Evolutionary conservation across 2,797 vertebrate species (phyloP), one percentile per base, ranked within the genome.

Genomic region (Rhodeus uyekii): DNA sequence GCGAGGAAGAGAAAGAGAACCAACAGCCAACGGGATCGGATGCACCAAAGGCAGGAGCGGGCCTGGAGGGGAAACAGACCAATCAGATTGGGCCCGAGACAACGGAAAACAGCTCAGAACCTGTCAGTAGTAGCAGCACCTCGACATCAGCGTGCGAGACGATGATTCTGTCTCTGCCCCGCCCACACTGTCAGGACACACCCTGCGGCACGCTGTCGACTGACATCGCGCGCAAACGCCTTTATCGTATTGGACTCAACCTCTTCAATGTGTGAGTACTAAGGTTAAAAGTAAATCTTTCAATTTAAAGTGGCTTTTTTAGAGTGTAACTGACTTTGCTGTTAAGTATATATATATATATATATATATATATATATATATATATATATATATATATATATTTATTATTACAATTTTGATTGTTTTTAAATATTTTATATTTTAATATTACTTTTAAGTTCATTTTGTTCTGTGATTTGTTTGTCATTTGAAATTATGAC

Each of bases 171-270:
- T 98, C 97, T 88, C 92, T 99, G 87, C 98, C 98, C 0, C 94
- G 97, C 84, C 96, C 98, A 90, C 97, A 97, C 90, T 99, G 98
- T 86, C 97, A 98, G 90, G 97, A 98, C 86, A 97, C 97, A 0
- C 92, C 96, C 88, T 99, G 98, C 90, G 96, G 95, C 55, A 98
- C 97, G 0, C 95, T 99, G 50, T 99, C 98, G 87, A 99, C 97
- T 0, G 98, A 99, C 87, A 98, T 96, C n/a, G 96, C 97, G 92
- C 96, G 98, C 83, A 99, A 99, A 89, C 95, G 98, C 36, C 97
- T 99, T 65, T 99, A 99, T 88, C 96, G 98, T 78, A 99, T 99
- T 1, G 98, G 98, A 86, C 96, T 99, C 90, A 99, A 99, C 91
- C 98, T 99, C 86, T 99, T 99, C 87, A 99, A 99, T 69, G 96